A percentile compares a stretch with the other conserved stretches of the same genome.
Conservation (phyloP, 2,797 vertebrate species). For the Lophura swinhoii region DNA sequence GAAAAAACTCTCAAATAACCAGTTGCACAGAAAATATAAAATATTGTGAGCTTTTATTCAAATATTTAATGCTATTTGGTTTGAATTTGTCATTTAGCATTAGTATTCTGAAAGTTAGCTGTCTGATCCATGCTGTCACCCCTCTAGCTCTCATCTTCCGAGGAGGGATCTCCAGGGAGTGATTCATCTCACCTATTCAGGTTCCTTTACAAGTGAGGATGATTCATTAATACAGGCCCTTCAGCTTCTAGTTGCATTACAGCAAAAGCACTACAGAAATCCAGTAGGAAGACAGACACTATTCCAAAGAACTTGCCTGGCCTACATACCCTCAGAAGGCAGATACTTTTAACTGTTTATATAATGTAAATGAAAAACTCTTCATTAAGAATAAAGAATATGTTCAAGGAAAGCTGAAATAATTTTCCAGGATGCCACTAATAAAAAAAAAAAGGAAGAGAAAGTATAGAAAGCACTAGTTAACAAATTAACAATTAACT, state of each 20-base stretch:
- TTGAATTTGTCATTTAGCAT: background rate
- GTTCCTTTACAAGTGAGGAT: background rate
- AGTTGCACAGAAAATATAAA: background rate
- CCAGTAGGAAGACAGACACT: background rate
- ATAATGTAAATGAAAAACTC: background rate
- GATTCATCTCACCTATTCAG: conserved; percentile 1
- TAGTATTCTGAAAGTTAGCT: background rate
- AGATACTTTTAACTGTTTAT: background rate
- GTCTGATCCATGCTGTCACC: background rate
- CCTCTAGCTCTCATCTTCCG: background rate
- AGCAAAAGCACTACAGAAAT: background rate
- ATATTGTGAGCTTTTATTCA: background rate
- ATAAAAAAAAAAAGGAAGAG: background rate
- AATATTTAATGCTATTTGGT: background rate
- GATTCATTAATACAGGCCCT: background rate
- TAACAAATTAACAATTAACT: background rate
- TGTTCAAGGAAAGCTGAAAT: background rate
- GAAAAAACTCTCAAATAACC: background rate
- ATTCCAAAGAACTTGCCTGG: background rate
- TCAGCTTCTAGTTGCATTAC: background rate
- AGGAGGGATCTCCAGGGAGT: background rate
- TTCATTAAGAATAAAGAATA: background rate
- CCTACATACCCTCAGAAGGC: background rate
- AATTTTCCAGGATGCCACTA: background rate
- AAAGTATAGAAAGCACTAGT: background rate